phyloP scores from a whole-genome alignment of 2,797 vertebrate species.

The Botia almorhae region DNA sequence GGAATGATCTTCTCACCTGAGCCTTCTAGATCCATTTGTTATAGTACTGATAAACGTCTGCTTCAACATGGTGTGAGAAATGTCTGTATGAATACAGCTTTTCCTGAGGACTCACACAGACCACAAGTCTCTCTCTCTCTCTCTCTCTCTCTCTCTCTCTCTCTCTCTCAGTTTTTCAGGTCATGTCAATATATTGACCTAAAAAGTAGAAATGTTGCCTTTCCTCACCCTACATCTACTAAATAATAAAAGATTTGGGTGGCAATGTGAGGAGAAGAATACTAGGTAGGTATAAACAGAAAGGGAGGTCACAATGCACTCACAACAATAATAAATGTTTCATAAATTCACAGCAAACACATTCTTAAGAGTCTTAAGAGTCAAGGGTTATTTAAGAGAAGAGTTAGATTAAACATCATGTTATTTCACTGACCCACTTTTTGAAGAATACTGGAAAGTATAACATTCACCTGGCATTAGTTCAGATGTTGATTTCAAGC shows the following conservation, averaged over 20 bases:
- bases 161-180: not conserved
- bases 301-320: not conserved
- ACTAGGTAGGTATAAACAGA: not conserved
- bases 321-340: not conserved
- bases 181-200: not conserved
- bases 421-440: constrained; percentile 12
- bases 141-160: not conserved
- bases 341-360: not conserved
- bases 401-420: not conserved
- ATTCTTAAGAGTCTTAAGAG: not conserved
- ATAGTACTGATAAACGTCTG: not conserved
- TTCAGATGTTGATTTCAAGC: not conserved
- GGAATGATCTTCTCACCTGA: not conserved
- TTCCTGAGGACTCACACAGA: not conserved
- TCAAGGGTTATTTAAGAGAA: not conserved
- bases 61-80: not conserved
- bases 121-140: not conserved
- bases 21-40: not conserved
- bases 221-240: not conserved
- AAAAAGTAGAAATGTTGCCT: not conserved
- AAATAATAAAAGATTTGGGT: constrained; percentile 9
- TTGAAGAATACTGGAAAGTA: not conserved
- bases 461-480: not conserved
- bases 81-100: not conserved
- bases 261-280: constrained; percentile 4